phyloP scores from a whole-genome alignment of 2,113 vertebrate genomes.

The Scolopax mira region DNA sequence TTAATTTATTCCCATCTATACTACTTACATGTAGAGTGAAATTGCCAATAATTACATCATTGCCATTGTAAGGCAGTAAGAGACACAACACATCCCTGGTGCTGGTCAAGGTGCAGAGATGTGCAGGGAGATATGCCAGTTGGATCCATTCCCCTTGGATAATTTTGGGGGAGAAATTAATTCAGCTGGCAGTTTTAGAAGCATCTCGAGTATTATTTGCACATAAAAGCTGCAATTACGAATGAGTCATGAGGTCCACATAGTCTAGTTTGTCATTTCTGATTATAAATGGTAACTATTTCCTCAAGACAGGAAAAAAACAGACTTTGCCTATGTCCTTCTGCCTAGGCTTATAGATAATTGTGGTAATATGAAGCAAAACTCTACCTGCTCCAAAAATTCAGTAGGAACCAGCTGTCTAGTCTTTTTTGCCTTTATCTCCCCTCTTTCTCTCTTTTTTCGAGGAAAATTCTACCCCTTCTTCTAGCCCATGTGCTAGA shows the following conservation, averaged over 20 bases:
- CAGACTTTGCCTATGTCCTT: neutral
- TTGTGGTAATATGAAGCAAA: neutral
- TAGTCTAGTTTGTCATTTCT: neutral
- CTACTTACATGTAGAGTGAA: neutral
- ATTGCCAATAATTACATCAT: neutral
- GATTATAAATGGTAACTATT: neutral
- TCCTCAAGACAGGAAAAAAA: neutral
- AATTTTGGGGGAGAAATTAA: neutral
- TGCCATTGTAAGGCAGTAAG: neutral
- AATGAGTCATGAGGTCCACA: neutral
- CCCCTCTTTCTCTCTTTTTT: neutral
- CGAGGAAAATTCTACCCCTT: neutral
- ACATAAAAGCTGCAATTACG: neutral
- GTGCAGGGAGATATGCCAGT: neutral
- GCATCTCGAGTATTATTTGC: neutral
- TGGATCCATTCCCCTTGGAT: neutral
- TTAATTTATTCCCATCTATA: slow-evolving; percentile 46
- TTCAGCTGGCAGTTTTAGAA: neutral
- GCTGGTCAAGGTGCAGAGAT: neutral
- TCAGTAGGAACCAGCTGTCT: neutral
- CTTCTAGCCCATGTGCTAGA: neutral
- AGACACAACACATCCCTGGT: neutral
- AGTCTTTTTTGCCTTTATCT: neutral
- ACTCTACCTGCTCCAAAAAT: neutral
- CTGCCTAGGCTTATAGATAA: neutral